These are phyloP conservation scores for Batillaria attramentaria DNA, from an alignment of 1,140 invertebrate species.

Conservation along the genomic window DNA sequence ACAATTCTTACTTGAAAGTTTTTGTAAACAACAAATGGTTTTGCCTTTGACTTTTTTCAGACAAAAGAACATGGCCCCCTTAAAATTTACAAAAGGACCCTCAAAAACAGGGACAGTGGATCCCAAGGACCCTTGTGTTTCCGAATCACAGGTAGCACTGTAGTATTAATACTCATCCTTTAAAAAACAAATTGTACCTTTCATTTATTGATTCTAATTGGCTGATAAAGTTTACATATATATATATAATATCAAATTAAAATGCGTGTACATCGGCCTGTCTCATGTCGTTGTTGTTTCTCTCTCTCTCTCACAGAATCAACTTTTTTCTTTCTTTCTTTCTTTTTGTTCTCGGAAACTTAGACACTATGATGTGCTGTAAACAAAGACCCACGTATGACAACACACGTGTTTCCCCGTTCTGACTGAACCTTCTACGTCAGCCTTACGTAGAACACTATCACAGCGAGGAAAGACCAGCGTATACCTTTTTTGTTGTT, in stretches of 20 bases:
- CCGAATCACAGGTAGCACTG: no score
- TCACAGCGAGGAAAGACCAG: no score
- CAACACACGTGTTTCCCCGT: not conserved
- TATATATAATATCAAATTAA: not conserved
- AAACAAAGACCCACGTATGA: not conserved
- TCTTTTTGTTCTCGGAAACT: not conserved
- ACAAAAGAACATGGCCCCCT: not conserved
- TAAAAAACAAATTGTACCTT: not conserved
- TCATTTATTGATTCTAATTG: not conserved
- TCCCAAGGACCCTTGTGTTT: not conserved
- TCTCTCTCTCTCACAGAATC: not conserved
- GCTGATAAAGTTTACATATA: not conserved
- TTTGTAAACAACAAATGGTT: not conserved
- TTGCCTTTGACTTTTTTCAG: not conserved
- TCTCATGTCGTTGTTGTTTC: not conserved
- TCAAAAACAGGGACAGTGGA: not conserved
- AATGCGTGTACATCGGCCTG: not conserved
- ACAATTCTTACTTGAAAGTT: not conserved
- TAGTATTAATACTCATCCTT: not conserved
- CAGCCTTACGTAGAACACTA: no score
- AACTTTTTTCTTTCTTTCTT: not conserved
- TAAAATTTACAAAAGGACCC: not conserved
- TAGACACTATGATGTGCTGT: not conserved
- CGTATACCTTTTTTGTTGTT: no score
- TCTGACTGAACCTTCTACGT: not conserved